phyloP scores from a whole-genome alignment of 2,888 invertebrate genomes.

The Phortica okadai region DNA sequence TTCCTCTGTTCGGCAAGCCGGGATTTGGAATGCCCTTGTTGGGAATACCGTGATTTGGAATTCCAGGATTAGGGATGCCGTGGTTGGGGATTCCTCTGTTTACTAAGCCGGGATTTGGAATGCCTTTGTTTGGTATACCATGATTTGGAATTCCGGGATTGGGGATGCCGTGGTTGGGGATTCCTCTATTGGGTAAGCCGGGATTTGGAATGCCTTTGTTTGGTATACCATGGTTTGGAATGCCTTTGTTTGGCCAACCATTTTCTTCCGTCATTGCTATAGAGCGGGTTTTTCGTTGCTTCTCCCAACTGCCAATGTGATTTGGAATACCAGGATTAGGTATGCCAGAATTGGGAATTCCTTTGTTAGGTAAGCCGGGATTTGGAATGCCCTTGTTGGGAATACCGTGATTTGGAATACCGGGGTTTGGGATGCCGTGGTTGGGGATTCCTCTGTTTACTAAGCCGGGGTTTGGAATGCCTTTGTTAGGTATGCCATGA shows the following conservation, averaged over 20 bases:
- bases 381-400: conserved; percentile 11
- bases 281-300: neutral
- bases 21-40: conserved; percentile 37
- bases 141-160: conserved; percentile 41
- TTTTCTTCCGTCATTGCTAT: neutral
- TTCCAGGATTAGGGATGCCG: conserved; percentile 37
- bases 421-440: conserved; percentile 39
- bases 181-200: conserved; percentile 34
- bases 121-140: conserved; percentile 42
- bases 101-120: conserved; percentile 42
- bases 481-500: conserved; percentile 30
- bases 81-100: conserved; percentile 37
- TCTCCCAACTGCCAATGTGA: neutral
- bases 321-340: conserved; percentile 39
- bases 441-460: conserved; percentile 27
- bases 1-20: conserved; percentile 27
- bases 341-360: conserved; percentile 30
- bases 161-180: conserved; percentile 37
- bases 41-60: conserved; percentile 34
- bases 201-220: conserved; percentile 30
- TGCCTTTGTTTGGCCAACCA: conserved; percentile 2
- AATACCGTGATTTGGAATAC: conserved; percentile 35
- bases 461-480: conserved; percentile 37
- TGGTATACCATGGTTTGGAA: conserved; percentile 21
- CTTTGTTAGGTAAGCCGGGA: neutral